Evolutionary conservation across 30 jellyfish, hydroid and myxozoan genomes (phyloP).

Genomic region (Cassiopea andromeda): DNA sequence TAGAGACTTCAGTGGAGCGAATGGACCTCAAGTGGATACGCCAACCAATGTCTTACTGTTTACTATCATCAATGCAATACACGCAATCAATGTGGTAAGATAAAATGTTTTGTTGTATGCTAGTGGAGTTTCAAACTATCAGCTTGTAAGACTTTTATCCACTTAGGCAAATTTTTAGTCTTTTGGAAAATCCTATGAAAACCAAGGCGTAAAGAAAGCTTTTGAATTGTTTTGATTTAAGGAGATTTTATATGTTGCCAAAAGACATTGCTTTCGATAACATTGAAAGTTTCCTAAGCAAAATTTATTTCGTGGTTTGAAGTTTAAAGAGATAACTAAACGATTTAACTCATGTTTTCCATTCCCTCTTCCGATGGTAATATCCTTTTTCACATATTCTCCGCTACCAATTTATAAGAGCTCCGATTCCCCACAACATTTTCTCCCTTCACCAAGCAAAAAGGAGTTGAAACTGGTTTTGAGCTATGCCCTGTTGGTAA

Average conservation of each 20-base stretch:
- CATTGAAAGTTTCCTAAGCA: neutral
- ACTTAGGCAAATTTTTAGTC: neutral
- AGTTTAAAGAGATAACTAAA: neutral
- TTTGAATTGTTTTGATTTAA: neutral
- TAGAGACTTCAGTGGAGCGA: slow-evolving; percentile 91
- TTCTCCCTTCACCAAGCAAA: too few species aligned
- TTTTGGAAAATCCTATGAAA: neutral
- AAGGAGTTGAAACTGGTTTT: too few species aligned
- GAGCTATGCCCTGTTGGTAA: too few species aligned
- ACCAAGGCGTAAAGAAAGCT: neutral
- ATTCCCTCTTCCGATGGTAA: too few species aligned
- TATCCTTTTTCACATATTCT: too few species aligned
- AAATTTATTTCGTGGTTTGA: neutral
- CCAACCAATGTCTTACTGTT: slow-evolving; percentile 95
- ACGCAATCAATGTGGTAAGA: slow-evolving; percentile 96
- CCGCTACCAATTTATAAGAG: too few species aligned
- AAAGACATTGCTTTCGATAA: neutral
- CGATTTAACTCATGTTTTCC: too few species aligned
- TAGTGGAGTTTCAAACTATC: neutral
- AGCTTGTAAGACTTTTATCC: neutral
- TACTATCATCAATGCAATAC: slow-evolving; percentile 97
- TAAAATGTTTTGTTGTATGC: neutral
- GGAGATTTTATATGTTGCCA: neutral
- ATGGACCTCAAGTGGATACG: slow-evolving; percentile 85
- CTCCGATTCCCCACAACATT: too few species aligned